Conservation (phyloP, 2,888 invertebrate genomes). For the Abrostola triplasia region DNA sequence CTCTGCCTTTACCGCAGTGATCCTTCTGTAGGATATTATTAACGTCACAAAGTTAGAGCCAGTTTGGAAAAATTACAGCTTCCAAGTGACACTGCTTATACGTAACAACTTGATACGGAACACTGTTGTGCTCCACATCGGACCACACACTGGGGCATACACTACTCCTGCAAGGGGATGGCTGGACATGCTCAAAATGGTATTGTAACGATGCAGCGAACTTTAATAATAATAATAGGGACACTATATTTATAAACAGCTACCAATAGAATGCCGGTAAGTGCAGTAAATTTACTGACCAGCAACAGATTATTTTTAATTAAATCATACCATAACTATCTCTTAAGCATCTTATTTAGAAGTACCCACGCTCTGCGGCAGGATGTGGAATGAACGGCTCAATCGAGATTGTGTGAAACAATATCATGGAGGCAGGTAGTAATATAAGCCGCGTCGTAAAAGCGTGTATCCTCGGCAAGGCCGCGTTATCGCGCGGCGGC, state of each 20-base stretch:
- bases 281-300: too few species aligned
- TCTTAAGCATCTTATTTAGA: not conserved
- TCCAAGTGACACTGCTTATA: conserved; percentile 26
- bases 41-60: conserved; percentile 12
- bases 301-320: too few species aligned
- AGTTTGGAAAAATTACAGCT: conserved; percentile 36
- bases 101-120: conserved; percentile 18
- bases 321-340: not conserved
- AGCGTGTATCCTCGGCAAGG: conserved; percentile 11
- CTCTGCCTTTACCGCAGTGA: not conserved
- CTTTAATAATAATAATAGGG: too few species aligned
- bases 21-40: conserved; percentile 3
- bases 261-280: too few species aligned
- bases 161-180: too few species aligned
- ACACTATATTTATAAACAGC: too few species aligned
- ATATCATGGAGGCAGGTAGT: conserved; percentile 35
- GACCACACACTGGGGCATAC: not conserved
- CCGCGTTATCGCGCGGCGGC: conserved; percentile 34
- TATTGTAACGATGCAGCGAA: too few species aligned
- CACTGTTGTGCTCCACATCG: not conserved
- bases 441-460: conserved; percentile 44
- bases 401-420: conserved; percentile 46
- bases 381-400: conserved; percentile 29
- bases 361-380: conserved; percentile 16
- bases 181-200: too few species aligned